phyloP scores from a whole-genome alignment of 92 coral and sea anemone species.

The Siderastrea siderea region DNA sequence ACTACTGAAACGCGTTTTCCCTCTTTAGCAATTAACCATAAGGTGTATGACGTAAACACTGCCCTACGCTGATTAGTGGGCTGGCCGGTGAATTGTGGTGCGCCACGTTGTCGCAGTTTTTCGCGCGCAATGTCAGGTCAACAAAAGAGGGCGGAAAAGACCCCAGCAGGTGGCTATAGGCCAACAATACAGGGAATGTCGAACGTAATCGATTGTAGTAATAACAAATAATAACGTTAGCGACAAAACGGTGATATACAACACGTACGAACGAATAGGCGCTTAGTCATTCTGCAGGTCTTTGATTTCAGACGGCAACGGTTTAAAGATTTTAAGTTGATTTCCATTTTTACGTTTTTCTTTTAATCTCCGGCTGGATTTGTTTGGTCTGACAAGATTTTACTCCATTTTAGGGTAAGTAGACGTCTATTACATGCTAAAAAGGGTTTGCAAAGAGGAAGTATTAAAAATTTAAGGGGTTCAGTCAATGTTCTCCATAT shows the following conservation, averaged over 20 bases:
- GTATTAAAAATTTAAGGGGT: not conserved
- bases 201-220: constrained; percentile 33
- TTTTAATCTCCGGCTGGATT: not conserved
- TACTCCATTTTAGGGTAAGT: constrained; percentile 5
- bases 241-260: not conserved
- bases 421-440: not conserved
- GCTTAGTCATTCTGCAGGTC: not conserved
- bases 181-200: not conserved
- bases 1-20: not conserved
- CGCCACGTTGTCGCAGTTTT: constrained; percentile 38
- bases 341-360: not conserved
- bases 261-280: constrained; percentile 1
- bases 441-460: not conserved
- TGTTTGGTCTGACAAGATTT: not conserved
- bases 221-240: constrained; percentile 1
- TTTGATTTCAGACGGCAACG: not conserved
- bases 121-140: not conserved
- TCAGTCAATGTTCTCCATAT: too few species aligned
- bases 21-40: not conserved
- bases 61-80: not conserved
- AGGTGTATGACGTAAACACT: constrained; percentile 9
- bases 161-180: constrained; percentile 30
- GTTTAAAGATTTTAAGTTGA: not conserved
- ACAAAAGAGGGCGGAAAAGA: constrained; percentile 22
- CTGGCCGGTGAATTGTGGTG: constrained; percentile 16